Conservation (phyloP, 2,113 vertebrate genomes). For the Malaclemys terrapin region DNA sequence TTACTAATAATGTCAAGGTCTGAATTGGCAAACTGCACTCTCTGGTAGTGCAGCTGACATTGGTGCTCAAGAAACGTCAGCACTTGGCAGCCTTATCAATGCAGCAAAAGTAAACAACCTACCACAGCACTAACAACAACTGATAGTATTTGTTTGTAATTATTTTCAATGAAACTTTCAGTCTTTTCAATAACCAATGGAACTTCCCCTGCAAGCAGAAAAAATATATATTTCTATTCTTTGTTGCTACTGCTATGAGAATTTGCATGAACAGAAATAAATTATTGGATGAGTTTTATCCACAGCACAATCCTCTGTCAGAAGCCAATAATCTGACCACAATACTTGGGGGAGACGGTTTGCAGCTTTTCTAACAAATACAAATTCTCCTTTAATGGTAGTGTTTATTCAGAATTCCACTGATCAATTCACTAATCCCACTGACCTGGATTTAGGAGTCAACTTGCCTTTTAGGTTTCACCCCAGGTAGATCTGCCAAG, state of each 20-base stretch:
- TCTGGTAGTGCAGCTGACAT: background rate
- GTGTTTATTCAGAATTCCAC: conserved; percentile 66
- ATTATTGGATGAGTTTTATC: background rate
- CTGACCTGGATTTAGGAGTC: conserved; percentile 38
- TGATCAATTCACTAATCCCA: conserved; percentile 58
- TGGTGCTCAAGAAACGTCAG: background rate
- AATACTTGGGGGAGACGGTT: background rate
- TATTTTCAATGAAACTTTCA: background rate
- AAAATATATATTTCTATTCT: background rate
- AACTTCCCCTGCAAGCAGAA: conserved; percentile 18
- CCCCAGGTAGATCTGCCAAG: background rate
- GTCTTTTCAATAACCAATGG: conserved; percentile 25
- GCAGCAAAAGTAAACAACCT: background rate
- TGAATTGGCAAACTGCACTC: background rate
- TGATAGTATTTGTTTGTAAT: conserved; percentile 6
- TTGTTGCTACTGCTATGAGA: conserved; percentile 17
- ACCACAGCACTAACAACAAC: background rate
- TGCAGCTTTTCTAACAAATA: conserved; percentile 17
- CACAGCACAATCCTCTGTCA: background rate
- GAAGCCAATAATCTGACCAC: background rate
- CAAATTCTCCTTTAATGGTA: conserved; percentile 37
- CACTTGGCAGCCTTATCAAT: background rate
- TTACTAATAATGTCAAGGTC: background rate
- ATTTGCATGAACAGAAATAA: background rate
- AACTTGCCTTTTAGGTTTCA: conserved; percentile 40